Conservation (phyloP, 2,113 vertebrate species). For the Reinhardtius hippoglossoides region DNA sequence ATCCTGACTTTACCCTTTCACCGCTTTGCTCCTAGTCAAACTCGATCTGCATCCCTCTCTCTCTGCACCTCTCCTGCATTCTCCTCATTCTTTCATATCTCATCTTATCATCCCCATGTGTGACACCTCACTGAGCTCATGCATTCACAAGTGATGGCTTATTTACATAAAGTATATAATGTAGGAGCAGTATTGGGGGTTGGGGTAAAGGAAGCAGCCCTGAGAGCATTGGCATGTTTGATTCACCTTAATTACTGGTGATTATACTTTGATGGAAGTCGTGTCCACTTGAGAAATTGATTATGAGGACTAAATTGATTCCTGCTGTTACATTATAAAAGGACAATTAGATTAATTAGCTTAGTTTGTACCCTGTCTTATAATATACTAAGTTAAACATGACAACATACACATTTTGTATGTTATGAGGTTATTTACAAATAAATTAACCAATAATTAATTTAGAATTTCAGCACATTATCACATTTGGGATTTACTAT, state of each 20-base stretch:
- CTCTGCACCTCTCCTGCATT: slow-evolving; percentile 17
- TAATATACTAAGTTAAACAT: neutral
- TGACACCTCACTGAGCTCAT: slow-evolving; percentile 46
- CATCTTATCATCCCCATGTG: slow-evolving; percentile 49
- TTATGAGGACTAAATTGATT: slow-evolving; percentile 14
- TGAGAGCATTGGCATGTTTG: slow-evolving; percentile 36
- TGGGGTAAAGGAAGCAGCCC: slow-evolving; percentile 1
- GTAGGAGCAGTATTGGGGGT: neutral
- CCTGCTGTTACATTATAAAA: slow-evolving; percentile 4
- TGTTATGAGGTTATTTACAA: too few species aligned
- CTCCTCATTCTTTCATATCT: slow-evolving; percentile 59
- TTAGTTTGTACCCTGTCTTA: neutral
- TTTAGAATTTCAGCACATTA: too few species aligned
- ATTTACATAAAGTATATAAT: slow-evolving; percentile 61
- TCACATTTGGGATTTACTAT: too few species aligned
- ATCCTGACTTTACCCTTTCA: slow-evolving; percentile 51
- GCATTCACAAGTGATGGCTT: slow-evolving; percentile 51
- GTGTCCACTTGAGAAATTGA: slow-evolving; percentile 42
- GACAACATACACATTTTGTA: neutral
- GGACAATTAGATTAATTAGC: neutral
- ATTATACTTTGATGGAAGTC: slow-evolving; percentile 37
- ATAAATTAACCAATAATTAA: too few species aligned
- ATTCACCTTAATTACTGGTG: slow-evolving; percentile 32
- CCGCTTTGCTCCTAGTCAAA: slow-evolving; percentile 59
- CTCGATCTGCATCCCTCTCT: slow-evolving; percentile 18